phyloP scores from a whole-genome alignment of 2,888 invertebrate species.

The Apeira syringaria region DNA sequence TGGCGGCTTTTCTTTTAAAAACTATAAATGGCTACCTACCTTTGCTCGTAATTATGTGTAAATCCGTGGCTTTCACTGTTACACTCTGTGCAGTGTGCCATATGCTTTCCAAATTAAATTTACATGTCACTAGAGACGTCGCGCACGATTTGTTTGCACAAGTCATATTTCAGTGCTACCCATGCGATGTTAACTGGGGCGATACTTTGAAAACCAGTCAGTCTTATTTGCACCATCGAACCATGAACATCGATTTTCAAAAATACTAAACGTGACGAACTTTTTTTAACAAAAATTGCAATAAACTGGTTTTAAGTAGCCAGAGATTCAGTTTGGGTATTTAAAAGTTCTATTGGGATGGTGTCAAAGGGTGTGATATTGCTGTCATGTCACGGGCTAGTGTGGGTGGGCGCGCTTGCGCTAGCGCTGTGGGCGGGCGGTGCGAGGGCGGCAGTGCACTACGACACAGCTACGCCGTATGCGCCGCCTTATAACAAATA shows the following conservation, averaged over 20 bases:
- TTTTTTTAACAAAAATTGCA: not conserved
- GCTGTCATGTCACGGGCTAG: constrained; percentile 58
- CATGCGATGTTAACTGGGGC: constrained; percentile 65
- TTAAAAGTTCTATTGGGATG: constrained; percentile 39
- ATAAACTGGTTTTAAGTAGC: not conserved
- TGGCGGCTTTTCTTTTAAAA: too few relatives aligned
- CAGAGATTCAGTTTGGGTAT: not conserved
- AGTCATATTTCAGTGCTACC: constrained; percentile 66
- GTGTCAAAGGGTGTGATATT: constrained; percentile 51
- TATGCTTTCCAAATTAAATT: constrained; percentile 66
- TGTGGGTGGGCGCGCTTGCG: constrained; percentile 54
- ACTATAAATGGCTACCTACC: too few relatives aligned
- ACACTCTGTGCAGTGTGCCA: constrained; percentile 30
- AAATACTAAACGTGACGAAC: constrained; percentile 17
- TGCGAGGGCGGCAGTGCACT: constrained; percentile 53
- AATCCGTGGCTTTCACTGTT: constrained; percentile 43
- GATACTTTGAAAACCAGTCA: constrained; percentile 51
- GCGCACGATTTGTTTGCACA: constrained; percentile 65
- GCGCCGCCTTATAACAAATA: constrained; percentile 59
- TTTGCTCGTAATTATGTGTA: constrained; percentile 1
- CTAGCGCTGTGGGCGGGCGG: constrained; percentile 66
- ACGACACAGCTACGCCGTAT: constrained; percentile 73
- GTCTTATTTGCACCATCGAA: constrained; percentile 51
- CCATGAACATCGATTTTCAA: constrained; percentile 45
- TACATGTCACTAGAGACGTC: constrained; percentile 58